Evolutionary conservation across 2,888 invertebrate genomes (phyloP).

Genomic region (Heliconius erato): DNA sequence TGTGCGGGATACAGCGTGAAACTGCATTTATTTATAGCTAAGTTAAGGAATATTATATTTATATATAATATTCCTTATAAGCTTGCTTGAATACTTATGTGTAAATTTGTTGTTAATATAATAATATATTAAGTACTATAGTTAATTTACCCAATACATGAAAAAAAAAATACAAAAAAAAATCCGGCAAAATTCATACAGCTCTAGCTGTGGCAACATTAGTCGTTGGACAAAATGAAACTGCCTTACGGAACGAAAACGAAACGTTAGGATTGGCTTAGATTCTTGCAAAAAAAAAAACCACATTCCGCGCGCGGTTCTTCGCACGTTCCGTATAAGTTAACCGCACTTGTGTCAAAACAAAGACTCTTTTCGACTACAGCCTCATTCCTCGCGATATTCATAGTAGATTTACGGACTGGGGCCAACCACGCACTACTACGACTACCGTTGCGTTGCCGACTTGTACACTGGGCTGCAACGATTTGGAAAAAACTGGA

Average conservation of each 20-base stretch:
- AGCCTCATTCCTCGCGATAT: conserved; percentile 56
- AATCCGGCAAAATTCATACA: background rate
- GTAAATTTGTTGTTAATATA: too few species aligned
- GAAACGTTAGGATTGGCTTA: conserved; percentile 46
- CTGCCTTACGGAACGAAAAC: conserved; percentile 43
- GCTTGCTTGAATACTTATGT: background rate
- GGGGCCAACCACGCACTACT: conserved; percentile 53
- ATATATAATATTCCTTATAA: too few species aligned
- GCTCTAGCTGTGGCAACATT: conserved; percentile 17
- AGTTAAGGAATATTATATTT: too few species aligned
- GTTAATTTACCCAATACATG: too few species aligned
- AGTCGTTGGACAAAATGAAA: conserved; percentile 37
- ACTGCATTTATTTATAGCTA: too few species aligned
- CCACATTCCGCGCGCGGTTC: conserved; percentile 47
- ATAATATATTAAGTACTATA: too few species aligned
- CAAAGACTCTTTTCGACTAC: conserved; percentile 62
- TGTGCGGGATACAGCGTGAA: too few species aligned
- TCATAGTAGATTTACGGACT: conserved; percentile 51
- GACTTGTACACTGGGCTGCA: conserved; percentile 48
- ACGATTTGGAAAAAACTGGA: conserved; percentile 40
- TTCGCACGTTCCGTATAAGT: conserved; percentile 54
- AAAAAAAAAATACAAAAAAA: background rate
- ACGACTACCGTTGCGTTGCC: conserved; percentile 64
- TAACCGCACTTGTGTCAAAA: conserved; percentile 55
- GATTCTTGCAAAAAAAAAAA: conserved; percentile 46